Conservation (phyloP, 2,797 vertebrate genomes). For the Acipenser transmontanus region DNA sequence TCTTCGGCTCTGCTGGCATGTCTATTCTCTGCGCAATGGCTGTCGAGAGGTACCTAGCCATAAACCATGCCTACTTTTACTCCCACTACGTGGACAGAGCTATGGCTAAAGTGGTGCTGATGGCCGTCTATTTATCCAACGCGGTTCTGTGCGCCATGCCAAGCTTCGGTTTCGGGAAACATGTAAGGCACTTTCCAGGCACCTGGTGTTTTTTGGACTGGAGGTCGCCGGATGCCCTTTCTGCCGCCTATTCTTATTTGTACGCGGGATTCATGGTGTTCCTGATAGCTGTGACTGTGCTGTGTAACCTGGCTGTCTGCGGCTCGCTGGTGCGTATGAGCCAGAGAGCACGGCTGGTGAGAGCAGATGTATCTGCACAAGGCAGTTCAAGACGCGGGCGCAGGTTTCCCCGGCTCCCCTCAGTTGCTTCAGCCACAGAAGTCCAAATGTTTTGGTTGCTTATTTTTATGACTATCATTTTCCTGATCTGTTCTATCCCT, state of each 20-base stretch:
- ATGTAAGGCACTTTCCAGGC: constrained; percentile 59
- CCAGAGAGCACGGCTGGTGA: constrained; percentile 51
- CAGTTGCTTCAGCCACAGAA: constrained; percentile 60
- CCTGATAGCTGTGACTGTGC: constrained; percentile 57
- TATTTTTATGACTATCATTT: constrained; percentile 68
- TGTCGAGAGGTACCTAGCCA: constrained; percentile 68
- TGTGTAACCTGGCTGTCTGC: constrained; percentile 67
- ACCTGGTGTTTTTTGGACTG: constrained; percentile 74
- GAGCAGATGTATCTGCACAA: constrained; percentile 44
- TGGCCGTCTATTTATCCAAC: constrained; percentile 54
- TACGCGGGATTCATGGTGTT: constrained; percentile 64
- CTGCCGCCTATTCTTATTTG: constrained; percentile 62
- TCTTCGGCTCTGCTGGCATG: constrained; percentile 69
- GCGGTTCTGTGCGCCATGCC: constrained; percentile 61
- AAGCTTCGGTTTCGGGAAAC: constrained; percentile 64
- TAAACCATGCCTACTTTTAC: constrained; percentile 71
- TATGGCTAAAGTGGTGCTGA: constrained; percentile 58
- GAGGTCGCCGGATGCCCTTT: constrained; percentile 52
- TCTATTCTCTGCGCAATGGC: constrained; percentile 72
- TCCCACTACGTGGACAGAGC: constrained; percentile 59
- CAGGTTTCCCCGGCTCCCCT: constrained; percentile 52
- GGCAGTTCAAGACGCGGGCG: constrained; percentile 41
- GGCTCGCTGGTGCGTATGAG: constrained; percentile 66
- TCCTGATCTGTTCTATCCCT: constrained; percentile 69
- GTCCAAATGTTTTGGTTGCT: constrained; percentile 72